phyloP scores from a whole-genome alignment of 2,888 invertebrate genomes.

The Cantharis lateralis region DNA sequence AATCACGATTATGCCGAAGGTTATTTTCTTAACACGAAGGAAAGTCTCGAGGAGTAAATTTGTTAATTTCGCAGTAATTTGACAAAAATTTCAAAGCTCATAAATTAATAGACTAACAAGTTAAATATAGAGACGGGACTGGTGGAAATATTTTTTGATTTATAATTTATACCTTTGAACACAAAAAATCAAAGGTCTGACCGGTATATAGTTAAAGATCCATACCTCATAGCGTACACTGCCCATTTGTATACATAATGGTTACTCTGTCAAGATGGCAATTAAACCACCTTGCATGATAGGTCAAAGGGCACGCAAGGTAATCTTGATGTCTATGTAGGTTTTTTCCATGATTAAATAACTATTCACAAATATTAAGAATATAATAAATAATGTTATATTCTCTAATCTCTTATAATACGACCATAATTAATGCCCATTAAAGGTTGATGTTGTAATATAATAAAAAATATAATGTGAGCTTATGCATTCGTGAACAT shows the following conservation, averaged over 20 bases:
- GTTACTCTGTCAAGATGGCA: slow-evolving; percentile 48
- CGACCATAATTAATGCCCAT: neutral
- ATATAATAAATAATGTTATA: slow-evolving; percentile 1
- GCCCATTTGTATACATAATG: slow-evolving; percentile 40
- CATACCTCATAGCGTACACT: slow-evolving; percentile 42
- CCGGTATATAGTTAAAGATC: slow-evolving; percentile 40
- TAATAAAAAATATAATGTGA: neutral
- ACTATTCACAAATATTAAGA: slow-evolving; percentile 1
- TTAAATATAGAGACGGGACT: neutral
- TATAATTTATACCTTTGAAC: slow-evolving; percentile 38
- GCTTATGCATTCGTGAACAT: neutral
- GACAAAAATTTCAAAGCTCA: neutral
- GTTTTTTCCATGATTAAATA: neutral
- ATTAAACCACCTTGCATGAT: slow-evolving; percentile 45
- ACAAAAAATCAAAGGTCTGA: slow-evolving; percentile 24
- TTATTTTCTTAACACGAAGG: neutral
- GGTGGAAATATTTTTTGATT: slow-evolving; percentile 17
- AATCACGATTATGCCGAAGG: neutral
- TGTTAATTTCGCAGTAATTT: neutral
- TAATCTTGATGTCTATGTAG: slow-evolving; percentile 23
- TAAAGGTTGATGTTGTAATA: neutral
- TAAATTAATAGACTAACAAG: slow-evolving; percentile 1
- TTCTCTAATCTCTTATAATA: neutral
- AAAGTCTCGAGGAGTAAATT: neutral
- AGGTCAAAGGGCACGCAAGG: slow-evolving; percentile 43